A percentile compares a stretch with the other conserved stretches of the same genome.
Evolutionary conservation across 2,113 vertebrate genomes (phyloP).

Genomic region (Danionella cerebrum): DNA sequence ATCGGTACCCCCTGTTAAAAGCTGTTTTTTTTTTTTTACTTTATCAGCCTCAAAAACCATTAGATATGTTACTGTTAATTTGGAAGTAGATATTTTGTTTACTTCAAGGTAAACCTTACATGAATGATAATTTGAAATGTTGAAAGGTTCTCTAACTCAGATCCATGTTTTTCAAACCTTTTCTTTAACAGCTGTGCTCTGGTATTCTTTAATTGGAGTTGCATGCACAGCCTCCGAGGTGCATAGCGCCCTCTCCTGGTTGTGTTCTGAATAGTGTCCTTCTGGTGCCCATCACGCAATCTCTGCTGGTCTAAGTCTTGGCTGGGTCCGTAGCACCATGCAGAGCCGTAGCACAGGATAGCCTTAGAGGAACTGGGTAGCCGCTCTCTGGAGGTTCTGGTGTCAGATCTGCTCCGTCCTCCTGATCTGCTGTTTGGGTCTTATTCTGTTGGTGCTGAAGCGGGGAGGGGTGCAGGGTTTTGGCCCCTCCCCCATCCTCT

Average conservation of each 20-base stretch:
- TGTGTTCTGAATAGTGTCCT: constrained; percentile 88
- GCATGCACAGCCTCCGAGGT: constrained; percentile 65
- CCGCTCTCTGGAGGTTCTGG: constrained; percentile 74
- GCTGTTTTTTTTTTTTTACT: constrained; percentile 16
- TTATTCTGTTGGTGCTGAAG: constrained; percentile 73
- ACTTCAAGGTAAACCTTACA: neutral
- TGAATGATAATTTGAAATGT: constrained; percentile 26
- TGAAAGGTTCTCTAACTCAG: constrained; percentile 61
- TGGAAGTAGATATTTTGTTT: neutral
- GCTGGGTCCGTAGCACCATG: constrained; percentile 77
- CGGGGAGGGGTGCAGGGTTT: constrained; percentile 62
- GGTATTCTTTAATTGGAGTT: constrained; percentile 74
- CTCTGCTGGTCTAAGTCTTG: constrained; percentile 90
- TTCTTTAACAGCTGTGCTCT: constrained; percentile 78
- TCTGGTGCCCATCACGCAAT: constrained; percentile 89
- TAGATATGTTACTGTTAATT: neutral
- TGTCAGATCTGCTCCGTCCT: constrained; percentile 64
- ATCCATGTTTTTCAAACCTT: constrained; percentile 62
- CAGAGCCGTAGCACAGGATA: constrained; percentile 84
- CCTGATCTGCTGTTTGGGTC: constrained; percentile 67
- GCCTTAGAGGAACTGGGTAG: constrained; percentile 79
- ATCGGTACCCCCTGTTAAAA: neutral
- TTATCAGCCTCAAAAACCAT: neutral
- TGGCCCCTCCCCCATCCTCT: constrained; percentile 56
- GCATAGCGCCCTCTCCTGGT: constrained; percentile 73